Evolutionary conservation across 2,797 vertebrate species (phyloP), one percentile per base, ranked within the genome.

Genomic region (Nasua narica): DNA sequence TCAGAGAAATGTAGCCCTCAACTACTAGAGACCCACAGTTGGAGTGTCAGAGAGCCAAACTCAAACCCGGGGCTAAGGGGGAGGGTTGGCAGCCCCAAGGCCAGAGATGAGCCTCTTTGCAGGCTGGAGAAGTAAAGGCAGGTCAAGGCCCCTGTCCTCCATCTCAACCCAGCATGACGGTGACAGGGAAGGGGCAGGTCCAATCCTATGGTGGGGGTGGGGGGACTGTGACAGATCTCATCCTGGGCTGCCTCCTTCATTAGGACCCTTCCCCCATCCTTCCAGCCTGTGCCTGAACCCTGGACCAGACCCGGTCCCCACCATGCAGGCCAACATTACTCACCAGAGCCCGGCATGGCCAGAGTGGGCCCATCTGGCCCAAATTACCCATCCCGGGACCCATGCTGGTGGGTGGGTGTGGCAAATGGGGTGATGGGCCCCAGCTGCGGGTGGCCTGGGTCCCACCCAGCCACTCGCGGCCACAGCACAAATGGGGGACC

Each of bases 311-410:
- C 72, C 54, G 32, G 3, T 19, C 43, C 43, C 74, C 67, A 19
- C 21, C 43, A 37, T 9, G 78, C 70, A 58, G 43, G 50, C 85
- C 27, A 4, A 4, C 60, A 14, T 84, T 58, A 77, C 79, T 93
- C 81, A 40, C 88, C 84, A 82, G 87, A 83, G 48, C 14, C 70
- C 43, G 60, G 69, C 15, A 13, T 43, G 21, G 58, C 87, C 65
- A 11, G 27, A 67, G 23, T 21, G 54, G 76, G 40, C 16, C 72
- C 94, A 88, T 92, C 52, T 95, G 96, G 90, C 60, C 83, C 29
- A 19, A 50, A 95, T 97, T 92, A 87, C 43, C 77, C 78, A 35
- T 37, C 67, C 85, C n/a, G 79, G 86, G 69, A 60, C 18, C 74
- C 23, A 5, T 7, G 76, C 43, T 54, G 40, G 77, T 82, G 62